Base-by-base conservation (phyloP, 2,113 vertebrate genomes). In the Chionis minor region DNA sequence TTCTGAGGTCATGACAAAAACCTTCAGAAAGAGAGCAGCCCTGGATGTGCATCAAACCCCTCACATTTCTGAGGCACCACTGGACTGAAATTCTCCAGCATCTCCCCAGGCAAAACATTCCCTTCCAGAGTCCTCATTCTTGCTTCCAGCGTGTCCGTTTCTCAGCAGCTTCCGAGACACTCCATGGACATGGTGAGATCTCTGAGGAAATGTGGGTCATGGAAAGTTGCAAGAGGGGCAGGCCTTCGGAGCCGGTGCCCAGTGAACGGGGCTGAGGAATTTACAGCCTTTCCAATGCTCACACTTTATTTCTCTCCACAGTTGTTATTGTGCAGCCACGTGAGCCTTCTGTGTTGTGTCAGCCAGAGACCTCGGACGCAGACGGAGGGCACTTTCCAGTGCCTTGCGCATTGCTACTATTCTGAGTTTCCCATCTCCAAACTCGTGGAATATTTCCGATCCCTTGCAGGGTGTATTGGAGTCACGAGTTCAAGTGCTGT, bases 271-370 rank as follows among this genome's bases (percentile, higher is more conserved):
- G 58, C 89, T 66, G 89, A 90, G 86, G 91, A 81, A 92, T 96
- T 97, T 92, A 89, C 89, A 94, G 81, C 94, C 58, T 66, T 58
- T 70, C 59, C 7, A 40, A 52, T 42, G 73, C 86, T 96, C 79
- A 54, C 30, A 18, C 95, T 77, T 95, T 74, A 86, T 88, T 92
- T 87, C 95, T 88, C 78, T 85, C 80, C 26, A 8, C 38, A 7
- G 78, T 62, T 86, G 62, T 70, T 90, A 90, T 14, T 87, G 69
- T 55, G 73, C 56, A 58, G 89, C 79, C 84, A 4, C 0, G 42
- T 2, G 35, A 77, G 86, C 52, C 86, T 56, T 73, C 94, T 97
- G 94, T 1, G 54, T 72, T 80, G 62, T 95, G 92, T 97, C 94
- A 92, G 86, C 83, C 52, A 24, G 91, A 92, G 89, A 59, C 35